Evolutionary conservation across 2,888 invertebrate genomes (phyloP).

Genomic region (Xestia c-nigrum): DNA sequence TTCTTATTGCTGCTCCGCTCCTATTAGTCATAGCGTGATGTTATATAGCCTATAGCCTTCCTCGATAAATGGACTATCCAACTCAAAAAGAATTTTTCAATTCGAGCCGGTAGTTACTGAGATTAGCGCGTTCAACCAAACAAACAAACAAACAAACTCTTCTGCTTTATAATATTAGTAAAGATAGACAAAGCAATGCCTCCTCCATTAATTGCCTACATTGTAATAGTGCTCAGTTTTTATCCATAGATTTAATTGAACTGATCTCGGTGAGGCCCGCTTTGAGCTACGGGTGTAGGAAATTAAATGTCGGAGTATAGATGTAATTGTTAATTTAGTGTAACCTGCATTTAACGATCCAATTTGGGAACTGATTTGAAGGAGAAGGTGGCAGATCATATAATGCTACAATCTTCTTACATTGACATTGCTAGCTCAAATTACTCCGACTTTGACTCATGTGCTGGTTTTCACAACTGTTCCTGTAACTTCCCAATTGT

Average conservation of each 20-base stretch:
- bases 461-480: neutral
- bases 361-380: neutral
- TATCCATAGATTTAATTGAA: conserved; percentile 74
- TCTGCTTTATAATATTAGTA: no score
- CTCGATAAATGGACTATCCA: no score
- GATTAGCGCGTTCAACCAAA: no score
- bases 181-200: conserved; percentile 43
- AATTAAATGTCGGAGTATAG: conserved; percentile 12
- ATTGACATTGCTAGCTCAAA: neutral
- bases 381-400: neutral
- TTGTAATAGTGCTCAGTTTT: conserved; percentile 55
- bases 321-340: conserved; percentile 6
- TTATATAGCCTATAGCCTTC: no score
- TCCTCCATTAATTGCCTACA: conserved; percentile 48
- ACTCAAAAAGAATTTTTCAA: no score
- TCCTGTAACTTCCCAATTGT: neutral
- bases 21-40: no score
- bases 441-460: neutral
- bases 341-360: neutral
- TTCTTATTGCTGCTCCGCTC: no score
- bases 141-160: no score
- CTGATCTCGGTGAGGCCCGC: conserved; percentile 69
- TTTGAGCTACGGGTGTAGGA: conserved; percentile 51
- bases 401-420: neutral
- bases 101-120: no score